Conservation (phyloP, 2,113 vertebrate genomes). For the Bombycilla garrulus region DNA sequence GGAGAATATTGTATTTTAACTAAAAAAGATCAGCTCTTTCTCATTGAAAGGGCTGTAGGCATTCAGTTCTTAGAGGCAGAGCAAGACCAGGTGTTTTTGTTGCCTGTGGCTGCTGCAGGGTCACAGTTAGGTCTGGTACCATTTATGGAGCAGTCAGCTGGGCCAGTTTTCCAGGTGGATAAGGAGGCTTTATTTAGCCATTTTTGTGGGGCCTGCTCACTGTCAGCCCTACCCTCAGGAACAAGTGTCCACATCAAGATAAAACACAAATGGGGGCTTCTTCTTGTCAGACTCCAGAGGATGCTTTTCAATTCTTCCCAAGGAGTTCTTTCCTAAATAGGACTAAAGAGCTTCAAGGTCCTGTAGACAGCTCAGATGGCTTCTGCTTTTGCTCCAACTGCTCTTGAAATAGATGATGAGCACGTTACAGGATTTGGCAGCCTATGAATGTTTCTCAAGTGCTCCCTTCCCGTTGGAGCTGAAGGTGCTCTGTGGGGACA, state of each 20-base stretch:
- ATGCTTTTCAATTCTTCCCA: background rate
- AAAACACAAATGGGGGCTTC: background rate
- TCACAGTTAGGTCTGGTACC: background rate
- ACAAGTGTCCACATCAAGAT: background rate
- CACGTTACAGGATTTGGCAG: background rate
- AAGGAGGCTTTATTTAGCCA: background rate
- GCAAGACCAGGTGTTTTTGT: background rate
- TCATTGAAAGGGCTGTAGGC: background rate
- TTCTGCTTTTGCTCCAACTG: background rate
- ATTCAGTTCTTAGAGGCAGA: background rate
- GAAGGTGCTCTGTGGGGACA: background rate
- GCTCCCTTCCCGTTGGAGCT: background rate
- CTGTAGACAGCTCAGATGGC: background rate
- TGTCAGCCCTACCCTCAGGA: background rate
- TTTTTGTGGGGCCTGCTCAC: background rate
- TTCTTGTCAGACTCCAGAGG: background rate
- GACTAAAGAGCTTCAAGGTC: background rate
- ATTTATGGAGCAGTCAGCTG: background rate
- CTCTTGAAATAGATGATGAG: background rate
- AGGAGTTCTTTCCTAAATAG: constrained; percentile 1
- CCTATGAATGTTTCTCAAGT: background rate
- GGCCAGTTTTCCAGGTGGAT: background rate
- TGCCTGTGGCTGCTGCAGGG: background rate
- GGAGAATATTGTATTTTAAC: background rate
- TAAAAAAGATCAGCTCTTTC: background rate